A percentile compares a stretch with the other conserved stretches of the same genome.
Conservation (phyloP, 2,888 invertebrate species). For the Melangyna quadrimaculata region DNA sequence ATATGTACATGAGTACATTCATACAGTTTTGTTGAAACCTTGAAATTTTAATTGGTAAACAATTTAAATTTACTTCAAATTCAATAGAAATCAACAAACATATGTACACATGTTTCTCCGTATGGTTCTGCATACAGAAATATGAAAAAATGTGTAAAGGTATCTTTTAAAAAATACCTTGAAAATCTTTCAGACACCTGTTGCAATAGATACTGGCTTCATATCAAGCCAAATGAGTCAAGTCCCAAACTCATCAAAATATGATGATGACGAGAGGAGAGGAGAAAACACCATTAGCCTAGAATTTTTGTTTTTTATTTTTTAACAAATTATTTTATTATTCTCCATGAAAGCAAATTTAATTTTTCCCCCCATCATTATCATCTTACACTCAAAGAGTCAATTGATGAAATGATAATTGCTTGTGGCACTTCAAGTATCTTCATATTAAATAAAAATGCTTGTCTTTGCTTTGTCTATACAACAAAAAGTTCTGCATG, state of each 20-base stretch:
- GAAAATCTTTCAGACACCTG: conserved; percentile 25
- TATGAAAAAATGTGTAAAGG: not conserved
- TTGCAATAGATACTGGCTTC: not conserved
- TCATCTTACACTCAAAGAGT: conserved; percentile 3
- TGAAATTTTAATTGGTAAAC: conserved; percentile 7
- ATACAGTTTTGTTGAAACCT: not conserved
- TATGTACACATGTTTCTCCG: not conserved
- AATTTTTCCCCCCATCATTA: not conserved
- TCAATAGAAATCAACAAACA: not conserved
- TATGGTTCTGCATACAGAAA: too few species aligned
- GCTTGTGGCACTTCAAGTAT: conserved; percentile 19
- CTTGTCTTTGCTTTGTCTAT: not conserved
- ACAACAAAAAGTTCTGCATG: not conserved
- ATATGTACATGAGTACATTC: not conserved
- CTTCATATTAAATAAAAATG: not conserved
- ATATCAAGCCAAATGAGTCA: not conserved
- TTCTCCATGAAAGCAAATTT: conserved; percentile 13
- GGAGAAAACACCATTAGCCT: conserved; percentile 32
- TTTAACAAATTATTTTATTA: conserved; percentile 28
- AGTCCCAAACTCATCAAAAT: not conserved
- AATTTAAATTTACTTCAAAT: not conserved
- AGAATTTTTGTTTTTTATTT: not conserved
- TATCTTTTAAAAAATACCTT: not conserved
- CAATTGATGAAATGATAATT: conserved; percentile 39
- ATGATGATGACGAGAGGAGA: not conserved